Base-by-base conservation (phyloP, 2,888 invertebrate species). In the Labia minor region DNA sequence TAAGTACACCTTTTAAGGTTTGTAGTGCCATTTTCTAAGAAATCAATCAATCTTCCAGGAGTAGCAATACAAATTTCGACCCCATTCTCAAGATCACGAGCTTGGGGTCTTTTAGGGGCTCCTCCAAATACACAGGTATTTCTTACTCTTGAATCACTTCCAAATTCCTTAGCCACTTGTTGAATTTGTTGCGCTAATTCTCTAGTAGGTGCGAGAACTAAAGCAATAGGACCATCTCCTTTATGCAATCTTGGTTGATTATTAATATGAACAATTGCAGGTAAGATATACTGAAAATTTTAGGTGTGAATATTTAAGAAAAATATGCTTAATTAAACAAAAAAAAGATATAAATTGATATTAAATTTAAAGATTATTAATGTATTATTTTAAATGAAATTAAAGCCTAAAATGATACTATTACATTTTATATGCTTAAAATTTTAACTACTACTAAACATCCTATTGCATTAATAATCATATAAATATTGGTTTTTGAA, bases 191-290 rank as follows among this genome's bases (percentile, higher is more conserved):
- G 92, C 1, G 93, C 93, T 63, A 93, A 79, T 77, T 93, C 93
- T 74, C 92, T 82, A 1, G 93, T 94, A 3, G 93, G 93, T 64
- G 95, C 95, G 73, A 96, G 78, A 37, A 95, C 90, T 65, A 96
- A 80, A 63, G 88, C 93, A 73, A 96, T 92, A 1, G 97, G 97
- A 19, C 97, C 97, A 77, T 97, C 96, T 69, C 92, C 91, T 72
- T 91, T 82, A 72, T 88, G 82, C 70, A 97, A 79, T 70, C 90
- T 85, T 3, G 91, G 89, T 75, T 96, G 95, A 76, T 95, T 86
- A 73, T 91, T 92, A 63, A 96, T 95, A 76, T 98, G 97, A 19
- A 97, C 92, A 72, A 96, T 91, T 18, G 95, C 95, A 65, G 97
- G 97, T 72, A 94, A 77, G 72, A 92, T 91, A 78, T 93, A 95